Evolutionary conservation across 1,140 invertebrate species (phyloP).

Genomic region (Drosophila ficusphila): DNA sequence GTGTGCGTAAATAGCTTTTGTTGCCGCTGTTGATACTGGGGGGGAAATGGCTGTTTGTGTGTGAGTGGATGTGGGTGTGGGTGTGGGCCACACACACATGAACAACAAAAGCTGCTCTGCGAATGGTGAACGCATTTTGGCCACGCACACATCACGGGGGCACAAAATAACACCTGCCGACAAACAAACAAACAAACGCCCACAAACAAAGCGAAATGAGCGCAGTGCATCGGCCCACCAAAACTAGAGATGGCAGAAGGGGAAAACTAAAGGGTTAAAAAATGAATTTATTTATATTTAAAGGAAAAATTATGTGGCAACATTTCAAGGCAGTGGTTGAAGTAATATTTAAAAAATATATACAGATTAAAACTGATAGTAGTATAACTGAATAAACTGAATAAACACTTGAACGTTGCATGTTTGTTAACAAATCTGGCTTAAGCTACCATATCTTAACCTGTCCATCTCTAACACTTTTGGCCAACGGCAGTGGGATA

Average conservation of each 20-base stretch:
- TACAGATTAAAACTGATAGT: no score
- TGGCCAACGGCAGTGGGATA: constrained; percentile 9
- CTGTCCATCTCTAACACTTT: constrained; percentile 20
- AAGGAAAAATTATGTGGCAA: background rate
- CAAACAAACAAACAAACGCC: constrained; percentile 74
- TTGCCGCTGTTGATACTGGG: constrained; percentile 46
- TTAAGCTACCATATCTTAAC: no score
- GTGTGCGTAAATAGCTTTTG: constrained; percentile 75
- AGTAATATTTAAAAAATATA: no score
- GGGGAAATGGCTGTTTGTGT: constrained; percentile 9
- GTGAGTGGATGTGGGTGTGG: constrained; percentile 4
- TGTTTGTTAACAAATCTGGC: background rate
- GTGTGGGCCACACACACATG: constrained; percentile 13
- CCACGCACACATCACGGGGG: constrained; percentile 66
- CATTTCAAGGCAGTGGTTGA: background rate
- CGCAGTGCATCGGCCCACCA: constrained; percentile 16
- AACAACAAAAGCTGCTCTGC: constrained; percentile 61
- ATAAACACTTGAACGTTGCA: no score
- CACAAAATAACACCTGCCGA: constrained; percentile 79
- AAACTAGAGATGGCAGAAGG: constrained; percentile 18
- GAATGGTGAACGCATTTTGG: constrained; percentile 67
- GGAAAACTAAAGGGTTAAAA: background rate
- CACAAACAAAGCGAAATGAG: constrained; percentile 73
- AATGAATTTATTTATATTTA: background rate
- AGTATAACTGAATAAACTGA: no score